Evolutionary conservation across 2,113 vertebrate species (phyloP).

Genomic region (Oenanthe melanoleuca): DNA sequence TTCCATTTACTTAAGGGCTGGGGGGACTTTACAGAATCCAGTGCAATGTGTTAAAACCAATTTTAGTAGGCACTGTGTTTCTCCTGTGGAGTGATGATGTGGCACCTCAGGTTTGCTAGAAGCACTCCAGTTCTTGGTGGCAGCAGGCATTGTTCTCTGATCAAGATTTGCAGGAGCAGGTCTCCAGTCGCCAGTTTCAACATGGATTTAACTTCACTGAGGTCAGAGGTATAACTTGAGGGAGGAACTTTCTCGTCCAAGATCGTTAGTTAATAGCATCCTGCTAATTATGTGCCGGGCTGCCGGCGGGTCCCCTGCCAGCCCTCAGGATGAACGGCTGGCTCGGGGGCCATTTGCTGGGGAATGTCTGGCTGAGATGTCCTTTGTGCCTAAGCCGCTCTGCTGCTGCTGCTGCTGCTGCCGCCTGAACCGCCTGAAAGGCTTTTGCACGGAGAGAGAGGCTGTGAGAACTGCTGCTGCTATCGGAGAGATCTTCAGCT

Average conservation of each 20-base stretch:
- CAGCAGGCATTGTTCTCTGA: constrained; percentile 36
- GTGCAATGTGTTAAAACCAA: neutral
- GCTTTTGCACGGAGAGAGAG: neutral
- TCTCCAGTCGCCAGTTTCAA: constrained; percentile 38
- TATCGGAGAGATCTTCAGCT: neutral
- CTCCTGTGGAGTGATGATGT: neutral
- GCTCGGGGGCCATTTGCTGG: neutral
- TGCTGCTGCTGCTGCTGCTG: neutral
- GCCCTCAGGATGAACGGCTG: neutral
- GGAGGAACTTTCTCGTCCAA: constrained; percentile 8
- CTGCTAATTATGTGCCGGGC: constrained; percentile 1
- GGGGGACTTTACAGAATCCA: neutral
- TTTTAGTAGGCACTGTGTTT: neutral
- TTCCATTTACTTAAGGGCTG: neutral
- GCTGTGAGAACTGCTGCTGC: neutral
- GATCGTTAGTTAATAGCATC: constrained; percentile 55
- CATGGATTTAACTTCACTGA: constrained; percentile 29
- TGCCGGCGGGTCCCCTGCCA: neutral
- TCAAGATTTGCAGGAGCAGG: constrained; percentile 27
- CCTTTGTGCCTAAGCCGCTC: neutral
- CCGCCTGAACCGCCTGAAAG: neutral
- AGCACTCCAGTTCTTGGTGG: neutral
- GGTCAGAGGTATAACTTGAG: constrained; percentile 41
- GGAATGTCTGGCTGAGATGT: neutral
- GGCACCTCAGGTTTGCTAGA: neutral